Evolutionary conservation across 2,888 invertebrate genomes (phyloP).

Genomic region (Mimumesa dahlbomi): DNA sequence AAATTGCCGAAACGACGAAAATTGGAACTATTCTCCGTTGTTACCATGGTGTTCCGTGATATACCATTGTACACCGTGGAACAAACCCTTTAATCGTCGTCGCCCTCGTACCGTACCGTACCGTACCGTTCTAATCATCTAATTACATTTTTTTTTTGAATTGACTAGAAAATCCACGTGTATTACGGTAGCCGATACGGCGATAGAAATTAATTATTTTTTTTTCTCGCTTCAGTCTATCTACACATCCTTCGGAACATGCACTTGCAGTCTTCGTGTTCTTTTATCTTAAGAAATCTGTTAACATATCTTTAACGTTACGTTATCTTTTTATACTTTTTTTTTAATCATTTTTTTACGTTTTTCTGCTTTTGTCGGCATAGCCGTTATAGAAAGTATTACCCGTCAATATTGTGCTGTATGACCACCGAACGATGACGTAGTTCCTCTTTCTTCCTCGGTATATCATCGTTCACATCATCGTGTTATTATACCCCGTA

Average conservation of each 20-base stretch:
- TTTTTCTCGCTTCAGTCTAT: conserved; percentile 48
- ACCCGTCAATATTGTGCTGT: conserved; percentile 72
- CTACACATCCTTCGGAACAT: conserved; percentile 55
- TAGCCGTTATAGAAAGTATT: conserved; percentile 65
- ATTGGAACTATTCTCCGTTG: conserved; percentile 4
- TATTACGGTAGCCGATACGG: conserved; percentile 36
- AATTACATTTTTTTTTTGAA: conserved; percentile 62
- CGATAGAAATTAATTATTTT: conserved; percentile 40
- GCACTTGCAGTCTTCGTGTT: conserved; percentile 57
- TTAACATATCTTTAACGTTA: conserved; percentile 27
- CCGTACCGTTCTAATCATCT: conserved; percentile 42
- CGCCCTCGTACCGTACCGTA: conserved; percentile 8
- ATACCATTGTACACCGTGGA: conserved; percentile 7
- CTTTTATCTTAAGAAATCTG: conserved; percentile 40
- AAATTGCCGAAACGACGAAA: conserved; percentile 1
- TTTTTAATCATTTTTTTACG: background rate
- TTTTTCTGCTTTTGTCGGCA: conserved; percentile 15
- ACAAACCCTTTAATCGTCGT: conserved; percentile 8
- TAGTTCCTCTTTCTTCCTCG: conserved; percentile 10
- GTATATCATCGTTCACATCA: conserved; percentile 29
- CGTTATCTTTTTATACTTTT: background rate
- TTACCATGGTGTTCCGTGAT: conserved; percentile 12
- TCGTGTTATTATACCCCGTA: conserved; percentile 10
- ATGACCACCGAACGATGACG: conserved; percentile 66
- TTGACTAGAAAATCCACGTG: conserved; percentile 73